These are phyloP conservation scores for Hippocampus zosterae DNA, from an alignment of 2,113 vertebrate species.

Conservation along the genomic window DNA sequence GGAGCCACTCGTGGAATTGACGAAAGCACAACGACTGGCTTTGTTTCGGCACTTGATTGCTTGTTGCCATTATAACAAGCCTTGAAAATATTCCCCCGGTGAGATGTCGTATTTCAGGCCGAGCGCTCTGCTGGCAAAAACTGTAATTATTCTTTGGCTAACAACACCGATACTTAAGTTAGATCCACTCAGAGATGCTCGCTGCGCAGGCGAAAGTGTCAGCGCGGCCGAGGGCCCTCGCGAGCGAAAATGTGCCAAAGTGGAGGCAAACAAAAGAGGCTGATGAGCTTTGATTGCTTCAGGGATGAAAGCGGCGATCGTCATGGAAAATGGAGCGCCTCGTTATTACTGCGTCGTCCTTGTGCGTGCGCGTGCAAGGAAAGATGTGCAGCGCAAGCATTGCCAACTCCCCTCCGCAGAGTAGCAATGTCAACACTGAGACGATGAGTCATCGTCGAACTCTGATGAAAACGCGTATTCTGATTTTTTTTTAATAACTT, in stretches of 20 bases:
- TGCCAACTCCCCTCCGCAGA: too few species aligned
- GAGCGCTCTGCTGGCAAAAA: neutral
- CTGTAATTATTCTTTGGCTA: conserved; percentile 21
- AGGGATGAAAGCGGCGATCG: neutral
- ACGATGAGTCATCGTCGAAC: neutral
- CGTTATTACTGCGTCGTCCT: neutral
- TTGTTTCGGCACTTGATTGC: conserved; percentile 5
- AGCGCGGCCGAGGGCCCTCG: neutral
- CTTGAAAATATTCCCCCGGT: conserved; percentile 5
- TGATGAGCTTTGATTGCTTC: conserved; percentile 19
- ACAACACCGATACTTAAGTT: neutral
- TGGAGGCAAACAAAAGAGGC: neutral
- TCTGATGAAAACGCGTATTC: neutral
- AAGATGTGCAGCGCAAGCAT: neutral
- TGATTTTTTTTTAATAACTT: too few species aligned
- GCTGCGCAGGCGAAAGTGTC: neutral
- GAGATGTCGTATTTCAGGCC: conserved; percentile 5
- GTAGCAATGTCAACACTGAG: neutral
- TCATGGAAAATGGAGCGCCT: conserved; percentile 6
- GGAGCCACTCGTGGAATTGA: neutral
- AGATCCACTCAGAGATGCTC: neutral
- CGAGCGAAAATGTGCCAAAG: neutral
- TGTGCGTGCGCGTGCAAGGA: neutral
- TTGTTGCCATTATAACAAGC: conserved; percentile 1
- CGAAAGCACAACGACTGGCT: neutral